Conservation (phyloP, 2,113 vertebrate genomes). For the Marmota flaviventris region DNA sequence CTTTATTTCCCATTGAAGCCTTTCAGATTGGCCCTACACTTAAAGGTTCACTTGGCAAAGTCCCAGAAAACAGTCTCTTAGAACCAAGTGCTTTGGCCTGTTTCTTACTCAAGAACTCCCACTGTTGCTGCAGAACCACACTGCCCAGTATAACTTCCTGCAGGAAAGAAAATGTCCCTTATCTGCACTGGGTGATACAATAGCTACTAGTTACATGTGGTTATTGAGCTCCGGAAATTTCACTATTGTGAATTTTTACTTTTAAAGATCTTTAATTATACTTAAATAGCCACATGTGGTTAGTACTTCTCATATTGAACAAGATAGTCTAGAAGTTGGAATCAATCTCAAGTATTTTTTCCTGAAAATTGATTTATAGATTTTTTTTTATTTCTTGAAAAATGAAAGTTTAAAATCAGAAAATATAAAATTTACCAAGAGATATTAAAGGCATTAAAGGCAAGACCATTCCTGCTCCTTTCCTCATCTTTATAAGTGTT, state of each 20-base stretch:
- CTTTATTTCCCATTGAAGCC: not conserved
- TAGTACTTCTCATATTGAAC: not conserved
- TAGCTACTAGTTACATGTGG: not conserved
- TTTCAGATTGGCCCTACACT: not conserved
- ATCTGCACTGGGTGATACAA: not conserved
- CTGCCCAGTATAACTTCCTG: not conserved
- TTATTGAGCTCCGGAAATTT: not conserved
- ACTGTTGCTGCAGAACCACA: not conserved
- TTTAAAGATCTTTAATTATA: not conserved
- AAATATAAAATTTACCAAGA: not conserved
- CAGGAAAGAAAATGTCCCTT: not conserved
- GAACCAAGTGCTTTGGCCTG: fast-evolving
- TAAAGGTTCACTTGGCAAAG: not conserved
- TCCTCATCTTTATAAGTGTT: not conserved
- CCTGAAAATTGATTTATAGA: not conserved
- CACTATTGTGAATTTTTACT: not conserved
- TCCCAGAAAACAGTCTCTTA: not conserved
- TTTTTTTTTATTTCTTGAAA: not conserved
- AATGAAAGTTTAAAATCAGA: not conserved
- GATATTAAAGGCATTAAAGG: not conserved
- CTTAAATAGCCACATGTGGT: not conserved
- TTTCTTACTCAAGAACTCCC: not conserved
- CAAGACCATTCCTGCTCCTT: not conserved
- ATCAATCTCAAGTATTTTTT: not conserved
- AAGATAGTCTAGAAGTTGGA: not conserved